These are phyloP conservation scores for Pithys albifrons DNA, from an alignment of 2,113 vertebrate genomes.

Conservation along the genomic window DNA sequence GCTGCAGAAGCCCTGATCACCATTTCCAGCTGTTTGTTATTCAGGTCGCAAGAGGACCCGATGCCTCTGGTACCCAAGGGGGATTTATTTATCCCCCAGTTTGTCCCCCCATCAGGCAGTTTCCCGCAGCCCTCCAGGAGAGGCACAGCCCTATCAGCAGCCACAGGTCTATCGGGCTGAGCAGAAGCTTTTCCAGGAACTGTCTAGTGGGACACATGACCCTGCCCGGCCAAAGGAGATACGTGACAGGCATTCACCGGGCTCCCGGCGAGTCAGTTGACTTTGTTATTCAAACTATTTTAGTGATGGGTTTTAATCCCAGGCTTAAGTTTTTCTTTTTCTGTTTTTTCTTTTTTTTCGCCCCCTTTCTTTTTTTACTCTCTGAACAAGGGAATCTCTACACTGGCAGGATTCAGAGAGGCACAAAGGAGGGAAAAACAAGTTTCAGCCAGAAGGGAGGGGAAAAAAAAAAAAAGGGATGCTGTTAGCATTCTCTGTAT, in stretches of 20 bases:
- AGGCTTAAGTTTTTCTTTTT: background rate
- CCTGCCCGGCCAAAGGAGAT: background rate
- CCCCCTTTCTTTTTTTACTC: background rate
- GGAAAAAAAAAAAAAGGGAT: background rate
- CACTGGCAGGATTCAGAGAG: slow-evolving; percentile 58
- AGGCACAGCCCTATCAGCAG: slow-evolving; percentile 42
- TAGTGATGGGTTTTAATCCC: slow-evolving; percentile 55
- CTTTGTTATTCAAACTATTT: slow-evolving; percentile 62
- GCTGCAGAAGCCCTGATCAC: background rate
- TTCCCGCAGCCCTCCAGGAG: background rate
- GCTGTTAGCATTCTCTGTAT: slow-evolving; percentile 47
- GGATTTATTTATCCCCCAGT: background rate
- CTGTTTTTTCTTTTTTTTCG: background rate
- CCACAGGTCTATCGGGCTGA: slow-evolving; percentile 56
- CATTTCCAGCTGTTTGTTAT: background rate
- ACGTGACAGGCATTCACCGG: slow-evolving; percentile 45
- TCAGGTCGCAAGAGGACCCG: background rate
- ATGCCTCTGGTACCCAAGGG: background rate
- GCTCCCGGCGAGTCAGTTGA: slow-evolving; percentile 27
- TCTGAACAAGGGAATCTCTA: slow-evolving; percentile 61
- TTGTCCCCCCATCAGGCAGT: background rate
- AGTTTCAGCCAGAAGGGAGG: background rate
- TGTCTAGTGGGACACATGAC: slow-evolving; percentile 42
- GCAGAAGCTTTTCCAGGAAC: slow-evolving; percentile 67
- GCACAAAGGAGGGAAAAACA: slow-evolving; percentile 27